A percentile compares a stretch with the other conserved stretches of the same genome.
These are phyloP conservation scores for Yasuhikotakia modesta DNA, from an alignment of 2,797 vertebrate genomes.

Conservation along the genomic window DNA sequence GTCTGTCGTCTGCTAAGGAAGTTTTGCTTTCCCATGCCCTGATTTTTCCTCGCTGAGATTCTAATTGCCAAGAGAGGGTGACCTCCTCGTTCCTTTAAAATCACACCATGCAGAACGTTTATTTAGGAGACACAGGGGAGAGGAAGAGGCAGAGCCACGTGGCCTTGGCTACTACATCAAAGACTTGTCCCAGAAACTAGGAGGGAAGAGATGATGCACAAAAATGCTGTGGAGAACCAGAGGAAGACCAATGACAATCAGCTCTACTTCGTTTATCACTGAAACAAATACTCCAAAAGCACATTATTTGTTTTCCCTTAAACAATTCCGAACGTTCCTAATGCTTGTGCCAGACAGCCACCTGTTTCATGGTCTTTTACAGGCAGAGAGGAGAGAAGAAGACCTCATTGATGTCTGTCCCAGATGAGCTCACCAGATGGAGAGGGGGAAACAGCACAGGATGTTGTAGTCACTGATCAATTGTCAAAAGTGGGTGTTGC, in stretches of 20 bases:
- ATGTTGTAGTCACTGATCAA: constrained; percentile 55
- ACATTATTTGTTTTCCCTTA: constrained; percentile 15
- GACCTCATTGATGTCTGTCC: constrained; percentile 39
- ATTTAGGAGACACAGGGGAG: constrained; percentile 69
- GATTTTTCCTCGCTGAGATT: constrained; percentile 62
- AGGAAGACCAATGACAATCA: constrained; percentile 20
- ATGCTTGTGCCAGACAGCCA: constrained; percentile 45
- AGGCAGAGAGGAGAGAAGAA: constrained; percentile 28
- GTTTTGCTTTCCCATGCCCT: constrained; percentile 53
- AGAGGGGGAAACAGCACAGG: constrained; percentile 35
- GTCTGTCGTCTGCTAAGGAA: constrained; percentile 59
- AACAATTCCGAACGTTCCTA: constrained; percentile 32
- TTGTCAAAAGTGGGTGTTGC: constrained; percentile 40
- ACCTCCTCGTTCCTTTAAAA: constrained; percentile 73
- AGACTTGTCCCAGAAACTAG: constrained; percentile 45
- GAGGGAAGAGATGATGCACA: constrained; percentile 46
- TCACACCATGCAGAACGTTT: constrained; percentile 71
- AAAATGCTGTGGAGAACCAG: constrained; percentile 32
- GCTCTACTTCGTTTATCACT: background rate
- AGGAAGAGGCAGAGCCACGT: constrained; percentile 56
- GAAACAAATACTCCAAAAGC: constrained; percentile 3
- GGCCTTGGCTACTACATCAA: constrained; percentile 57
- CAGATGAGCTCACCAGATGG: constrained; percentile 46
- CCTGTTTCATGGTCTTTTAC: constrained; percentile 34
- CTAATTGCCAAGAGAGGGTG: constrained; percentile 67